These are phyloP conservation scores for Scomber colias DNA, from an alignment of 2,113 vertebrate genomes.

Conservation along the genomic window DNA sequence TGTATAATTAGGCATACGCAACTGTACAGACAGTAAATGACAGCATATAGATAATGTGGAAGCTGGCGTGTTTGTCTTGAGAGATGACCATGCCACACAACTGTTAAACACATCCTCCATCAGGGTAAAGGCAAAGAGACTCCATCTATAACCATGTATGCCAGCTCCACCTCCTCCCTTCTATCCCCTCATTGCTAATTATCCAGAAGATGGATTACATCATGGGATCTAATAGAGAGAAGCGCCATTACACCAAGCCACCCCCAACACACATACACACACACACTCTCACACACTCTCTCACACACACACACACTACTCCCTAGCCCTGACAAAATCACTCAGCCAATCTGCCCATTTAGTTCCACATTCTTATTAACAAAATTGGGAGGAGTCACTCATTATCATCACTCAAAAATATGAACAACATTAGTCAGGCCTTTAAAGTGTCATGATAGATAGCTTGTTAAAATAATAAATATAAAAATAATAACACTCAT, in stretches of 20 bases:
- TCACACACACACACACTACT: constrained; percentile 29
- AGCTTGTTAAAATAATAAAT: constrained; percentile 40
- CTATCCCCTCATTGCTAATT: constrained; percentile 76
- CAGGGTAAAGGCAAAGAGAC: constrained; percentile 45
- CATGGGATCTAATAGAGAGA: constrained; percentile 76
- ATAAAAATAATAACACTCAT: background rate
- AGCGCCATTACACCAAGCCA: constrained; percentile 57
- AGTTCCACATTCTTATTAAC: constrained; percentile 57
- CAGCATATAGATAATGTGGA: background rate
- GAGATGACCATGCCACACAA: constrained; percentile 34
- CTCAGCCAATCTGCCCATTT: constrained; percentile 63
- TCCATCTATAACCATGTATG: constrained; percentile 58
- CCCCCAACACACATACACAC: constrained; percentile 32
- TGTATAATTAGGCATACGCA: background rate
- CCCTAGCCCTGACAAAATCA: constrained; percentile 64
- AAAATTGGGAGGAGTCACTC: constrained; percentile 52
- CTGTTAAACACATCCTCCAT: constrained; percentile 56
- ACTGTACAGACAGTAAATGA: background rate
- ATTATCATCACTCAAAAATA: constrained; percentile 46
- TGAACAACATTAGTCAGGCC: constrained; percentile 22
- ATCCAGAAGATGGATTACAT: constrained; percentile 81
- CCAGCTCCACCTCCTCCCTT: constrained; percentile 55
- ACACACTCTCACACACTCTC: constrained; percentile 12
- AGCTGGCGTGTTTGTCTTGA: constrained; percentile 27
- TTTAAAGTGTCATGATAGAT: constrained; percentile 43